Conservation (phyloP, 2,888 invertebrate species). For the Tricholauxania praeusta region DNA sequence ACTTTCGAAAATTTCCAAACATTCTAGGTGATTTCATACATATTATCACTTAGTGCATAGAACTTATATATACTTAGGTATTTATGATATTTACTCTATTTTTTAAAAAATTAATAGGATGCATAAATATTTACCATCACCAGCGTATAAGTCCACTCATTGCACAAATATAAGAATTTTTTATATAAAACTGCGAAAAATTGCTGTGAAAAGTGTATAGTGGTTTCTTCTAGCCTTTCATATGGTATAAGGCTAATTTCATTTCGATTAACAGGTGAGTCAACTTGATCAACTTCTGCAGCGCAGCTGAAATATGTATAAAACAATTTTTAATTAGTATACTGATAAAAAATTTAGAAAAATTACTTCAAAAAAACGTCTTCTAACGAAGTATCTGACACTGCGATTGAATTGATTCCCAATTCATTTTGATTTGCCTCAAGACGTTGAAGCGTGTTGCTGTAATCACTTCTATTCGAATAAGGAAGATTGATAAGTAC, state of each 20-base stretch:
- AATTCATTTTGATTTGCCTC: conserved; percentile 73
- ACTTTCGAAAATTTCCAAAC: no score
- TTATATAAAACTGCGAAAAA: conserved; percentile 64
- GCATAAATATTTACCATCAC: conserved; percentile 55
- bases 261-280: conserved; percentile 49
- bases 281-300: conserved; percentile 58
- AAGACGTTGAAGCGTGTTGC: conserved; percentile 73
- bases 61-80: neutral
- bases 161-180: conserved; percentile 59
- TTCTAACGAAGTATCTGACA: conserved; percentile 90
- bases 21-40: no score
- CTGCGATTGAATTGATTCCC: conserved; percentile 82
- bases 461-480: conserved; percentile 71
- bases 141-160: conserved; percentile 56
- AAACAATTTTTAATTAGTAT: neutral
- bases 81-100: no score
- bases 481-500: conserved; percentile 70
- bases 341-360: conserved; percentile 4
- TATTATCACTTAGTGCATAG: no score
- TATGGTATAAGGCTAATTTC: conserved; percentile 50
- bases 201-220: conserved; percentile 52
- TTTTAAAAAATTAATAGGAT: conserved; percentile 8
- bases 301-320: conserved; percentile 55
- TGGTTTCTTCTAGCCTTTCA: conserved; percentile 44
- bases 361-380: conserved; percentile 87